Percentiles rank a stretch among this genome's conserved stretches.
phyloP scores from a whole-genome alignment of 2,797 vertebrate genomes.

The Ctenopoma multispine region DNA sequence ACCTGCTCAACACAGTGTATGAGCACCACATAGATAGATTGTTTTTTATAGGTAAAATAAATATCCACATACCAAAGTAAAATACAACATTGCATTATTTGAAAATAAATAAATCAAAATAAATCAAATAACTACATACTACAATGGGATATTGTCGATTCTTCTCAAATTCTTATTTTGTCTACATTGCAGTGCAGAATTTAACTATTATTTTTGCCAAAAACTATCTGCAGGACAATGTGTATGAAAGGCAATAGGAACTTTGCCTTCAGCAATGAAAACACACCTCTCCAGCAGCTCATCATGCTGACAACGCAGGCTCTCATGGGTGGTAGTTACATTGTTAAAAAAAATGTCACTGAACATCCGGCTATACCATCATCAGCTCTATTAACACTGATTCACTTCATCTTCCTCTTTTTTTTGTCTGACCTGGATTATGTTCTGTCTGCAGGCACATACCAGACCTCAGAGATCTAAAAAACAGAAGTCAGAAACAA shows the following conservation, averaged over 20 bases:
- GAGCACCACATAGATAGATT: too few species aligned
- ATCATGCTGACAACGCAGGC: slow-evolving; percentile 39
- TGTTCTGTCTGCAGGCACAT: slow-evolving; percentile 54
- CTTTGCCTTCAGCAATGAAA: slow-evolving; percentile 48
- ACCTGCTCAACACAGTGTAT: not conserved
- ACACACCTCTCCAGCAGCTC: slow-evolving; percentile 30
- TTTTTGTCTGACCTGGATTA: slow-evolving; percentile 51
- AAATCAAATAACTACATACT: not conserved
- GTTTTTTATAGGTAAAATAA: too few species aligned
- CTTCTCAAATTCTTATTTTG: too few species aligned
- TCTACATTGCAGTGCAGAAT: not conserved
- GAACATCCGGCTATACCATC: slow-evolving; percentile 21
- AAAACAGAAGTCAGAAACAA: slow-evolving; percentile 33
- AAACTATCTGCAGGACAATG: slow-evolving; percentile 37
- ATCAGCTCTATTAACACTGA: slow-evolving; percentile 13
- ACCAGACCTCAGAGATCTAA: slow-evolving; percentile 29
- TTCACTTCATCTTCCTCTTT: slow-evolving; percentile 32
- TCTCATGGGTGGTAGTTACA: slow-evolving; percentile 23
- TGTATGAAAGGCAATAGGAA: slow-evolving; percentile 43
- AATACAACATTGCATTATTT: too few species aligned
- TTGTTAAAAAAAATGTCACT: slow-evolving; percentile 36
- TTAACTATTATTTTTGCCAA: not conserved
- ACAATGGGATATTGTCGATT: too few species aligned
- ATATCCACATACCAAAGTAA: too few species aligned
- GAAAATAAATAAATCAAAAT: too few species aligned